Base-by-base conservation (phyloP, 2,113 vertebrate genomes). In the Ondatra zibethicus region DNA sequence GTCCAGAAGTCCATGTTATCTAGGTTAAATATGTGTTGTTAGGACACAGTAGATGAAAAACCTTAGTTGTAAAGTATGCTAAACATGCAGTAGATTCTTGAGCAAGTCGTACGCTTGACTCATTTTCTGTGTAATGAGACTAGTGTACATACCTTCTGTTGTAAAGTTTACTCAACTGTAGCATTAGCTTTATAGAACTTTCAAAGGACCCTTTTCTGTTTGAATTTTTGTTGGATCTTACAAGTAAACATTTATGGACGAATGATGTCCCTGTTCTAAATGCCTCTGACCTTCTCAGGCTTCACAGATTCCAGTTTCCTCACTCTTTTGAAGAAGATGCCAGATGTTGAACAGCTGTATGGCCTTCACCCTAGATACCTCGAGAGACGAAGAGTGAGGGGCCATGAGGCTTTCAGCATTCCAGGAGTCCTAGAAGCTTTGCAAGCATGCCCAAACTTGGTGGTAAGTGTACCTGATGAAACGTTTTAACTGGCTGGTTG, bases 251-350 rank as follows among this genome's bases (percentile, higher is more conserved):
- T n/a, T 88, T 33, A 66, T 42, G 47, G 39, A 17, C 52, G 76
- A 76, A 92, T 88, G 61, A 61, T 92, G 31, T 86, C 81, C 12
- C 45, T 93, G 3, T 82, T 95, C 52, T 97, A n/a, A 81, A 63
- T 90, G 52, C 68, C 94, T 95, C 36, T 78, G 89, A 85, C 98
- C 82, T 97, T 98, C 96, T 96, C 98, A 99, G 99, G 99, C 94
- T 99, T 99, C 97, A 99, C 99, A 97, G 99, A 99, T 97, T 98
- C 99, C 98, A 99, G 99, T 98, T 99, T 99, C 98, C 98, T 99
- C 96, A 99, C 99, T 21, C 98, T 99, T 50, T 95, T 99, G 97
- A 99, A 99, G 99, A 99, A 99, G 98, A 99, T 99, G 99, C 99
- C 99, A 89, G 99, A 99, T 88, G 98, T 99, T 97, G 99, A 99